Base-by-base conservation (phyloP, 2,797 vertebrate genomes). In the Champsocephalus esox region DNA sequence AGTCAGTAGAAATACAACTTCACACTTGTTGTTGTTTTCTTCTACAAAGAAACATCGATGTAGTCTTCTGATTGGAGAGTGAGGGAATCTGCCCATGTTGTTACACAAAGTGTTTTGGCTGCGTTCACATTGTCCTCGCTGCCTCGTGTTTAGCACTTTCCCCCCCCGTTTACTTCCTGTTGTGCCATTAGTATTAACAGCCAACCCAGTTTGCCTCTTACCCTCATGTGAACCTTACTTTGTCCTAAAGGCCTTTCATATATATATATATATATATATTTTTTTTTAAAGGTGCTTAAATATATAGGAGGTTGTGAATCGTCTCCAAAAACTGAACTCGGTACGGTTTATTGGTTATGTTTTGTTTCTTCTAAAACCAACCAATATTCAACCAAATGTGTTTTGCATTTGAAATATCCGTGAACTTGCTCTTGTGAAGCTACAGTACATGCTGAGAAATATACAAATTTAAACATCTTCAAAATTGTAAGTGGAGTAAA, bases 101-200 rank as follows among this genome's bases (percentile, higher is more conserved):
- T 64, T 49, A 54, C 16, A 71, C 52, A 12, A 70, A 64, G 45
- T 52, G 34, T 34, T 56, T 45, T 44, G 32, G 70, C 75, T 69
- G 11, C 67, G 3, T 73, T 62, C 24, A 14, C 19, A 3, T 54
- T 12, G 28, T 81, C 69, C 52, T 54, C 5, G 61, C 70, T 82
- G 56, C 82, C 69, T 84, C n/a, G 1, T 69, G 32, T 85, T 73
- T 2, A 38, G 61, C 52, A 63, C 60, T 70, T 84, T 76, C 62
- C 82, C 75, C 60, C 19, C 66, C 49, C 13, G 2, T 77, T 70
- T 24, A 28, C 55, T 66, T 85, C 72, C 70, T 70, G 46, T 73
- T 66, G 66, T 89, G 73, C 88, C 69, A 38, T 84, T 73, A 68
- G 77, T 87, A 72, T 90, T 86, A 80, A 52, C 54, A 41, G 16